These are phyloP conservation scores for Potorous gilbertii DNA, from an alignment of 2,797 vertebrate genomes.

Conservation along the genomic window DNA sequence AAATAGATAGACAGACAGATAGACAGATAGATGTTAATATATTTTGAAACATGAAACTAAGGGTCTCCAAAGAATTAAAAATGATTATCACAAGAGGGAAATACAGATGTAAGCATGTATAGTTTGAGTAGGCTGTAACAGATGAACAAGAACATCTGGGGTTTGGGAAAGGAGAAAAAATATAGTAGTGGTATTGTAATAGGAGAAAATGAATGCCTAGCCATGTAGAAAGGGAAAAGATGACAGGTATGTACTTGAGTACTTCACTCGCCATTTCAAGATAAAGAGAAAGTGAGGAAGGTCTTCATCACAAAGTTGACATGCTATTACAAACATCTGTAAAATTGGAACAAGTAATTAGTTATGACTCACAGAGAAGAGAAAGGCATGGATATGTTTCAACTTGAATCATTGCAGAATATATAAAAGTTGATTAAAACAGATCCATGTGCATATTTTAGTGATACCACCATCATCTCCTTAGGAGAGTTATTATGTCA, in stretches of 20 bases:
- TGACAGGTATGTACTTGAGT: not conserved
- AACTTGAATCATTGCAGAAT: not conserved
- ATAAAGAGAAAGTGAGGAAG: not conserved
- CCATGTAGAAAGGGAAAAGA: not conserved
- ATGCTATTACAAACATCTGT: not conserved
- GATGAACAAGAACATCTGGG: not conserved
- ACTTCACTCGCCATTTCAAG: not conserved
- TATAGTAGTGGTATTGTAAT: not conserved
- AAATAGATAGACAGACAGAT: too few relatives aligned
- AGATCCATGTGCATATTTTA: not conserved
- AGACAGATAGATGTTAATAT: not conserved
- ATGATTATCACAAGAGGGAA: not conserved
- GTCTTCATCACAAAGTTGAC: not conserved
- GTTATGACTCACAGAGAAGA: not conserved
- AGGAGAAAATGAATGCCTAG: not conserved
- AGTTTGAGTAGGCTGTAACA: not conserved
- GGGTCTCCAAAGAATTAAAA: not conserved
- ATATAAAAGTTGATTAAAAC: not conserved
- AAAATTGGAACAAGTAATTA: not conserved
- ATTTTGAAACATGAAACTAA: not conserved
- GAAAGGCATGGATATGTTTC: not conserved
- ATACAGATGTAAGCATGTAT: not conserved
- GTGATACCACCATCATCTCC: not conserved
- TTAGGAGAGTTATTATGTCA: not conserved
- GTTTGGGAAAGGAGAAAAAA: not conserved